phyloP scores from a whole-genome alignment of 2,113 vertebrate species.

The Psilopogon haemacephalus region DNA sequence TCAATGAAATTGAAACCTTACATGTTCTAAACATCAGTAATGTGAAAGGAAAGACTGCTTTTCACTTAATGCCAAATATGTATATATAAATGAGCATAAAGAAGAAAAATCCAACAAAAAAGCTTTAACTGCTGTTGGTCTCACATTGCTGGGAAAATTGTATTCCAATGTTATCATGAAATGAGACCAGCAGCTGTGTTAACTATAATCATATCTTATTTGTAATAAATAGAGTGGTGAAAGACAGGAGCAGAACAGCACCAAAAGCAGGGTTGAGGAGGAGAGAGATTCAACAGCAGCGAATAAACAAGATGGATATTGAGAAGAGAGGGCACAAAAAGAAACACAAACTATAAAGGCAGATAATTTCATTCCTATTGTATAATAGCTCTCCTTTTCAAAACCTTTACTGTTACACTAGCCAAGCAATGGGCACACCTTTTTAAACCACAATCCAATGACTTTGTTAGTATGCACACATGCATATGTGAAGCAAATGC shows the following conservation, averaged over 20 bases:
- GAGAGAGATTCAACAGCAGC: neutral
- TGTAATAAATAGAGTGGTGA: neutral
- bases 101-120: neutral
- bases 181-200: neutral
- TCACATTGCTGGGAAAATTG: conserved; percentile 36
- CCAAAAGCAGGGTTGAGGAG: neutral
- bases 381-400: neutral
- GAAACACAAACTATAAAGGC: neutral
- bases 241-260: neutral
- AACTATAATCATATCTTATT: neutral
- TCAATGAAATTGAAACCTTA: neutral
- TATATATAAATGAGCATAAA: neutral
- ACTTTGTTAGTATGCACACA: neutral
- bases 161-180: conserved; percentile 9
- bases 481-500: neutral
- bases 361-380: neutral
- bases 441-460: neutral
- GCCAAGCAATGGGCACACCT: fast-evolving
- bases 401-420: neutral
- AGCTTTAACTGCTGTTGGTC: neutral
- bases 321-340: neutral
- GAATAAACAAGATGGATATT: neutral
- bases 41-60: neutral
- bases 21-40: neutral
- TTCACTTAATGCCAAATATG: neutral